Evolutionary conservation across 2,113 vertebrate species (phyloP), one percentile per base, ranked within the genome.

Genomic region (Alectura lathami): DNA sequence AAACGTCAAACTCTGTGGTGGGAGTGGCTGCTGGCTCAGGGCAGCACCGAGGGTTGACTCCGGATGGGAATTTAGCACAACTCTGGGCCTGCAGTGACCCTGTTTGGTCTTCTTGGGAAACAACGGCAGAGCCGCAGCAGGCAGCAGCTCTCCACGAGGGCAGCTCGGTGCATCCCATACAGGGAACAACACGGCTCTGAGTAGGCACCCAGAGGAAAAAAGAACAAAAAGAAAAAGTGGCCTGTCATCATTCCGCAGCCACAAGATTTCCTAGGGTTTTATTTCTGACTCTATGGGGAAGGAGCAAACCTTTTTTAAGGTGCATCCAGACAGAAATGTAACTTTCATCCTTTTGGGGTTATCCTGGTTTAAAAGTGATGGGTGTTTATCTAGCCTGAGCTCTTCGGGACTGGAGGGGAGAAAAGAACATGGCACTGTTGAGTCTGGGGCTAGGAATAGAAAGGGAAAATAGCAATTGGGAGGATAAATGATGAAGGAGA

Each of bases 401-500:
- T 85, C 45, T 50, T 34, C 6, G 20, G 34, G 34, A 24, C 67
- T 60, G 40, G 73, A 47, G 29, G 79, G 85, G 36, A 93, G 36
- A 78, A 63, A 79, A 66, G 73, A 86, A 45, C 15, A 22, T 54
- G 16, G 16, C 3, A 38, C 73, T 82, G 54, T 34, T 22, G 83
- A 93, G 74, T 63, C 75, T 47, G 38, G 45, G 74, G 88, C 59
- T 72, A 75, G 69, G 27, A 30, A 86, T 62, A 70, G 63, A 89
- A 93, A 87, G 43, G 59, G 82, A 68, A 80, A 80, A 87, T 94
- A 95, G 87, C 91, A 87, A 63, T 36, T 76, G 95, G 86, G 94
- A 96, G 77, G 45, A 76, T 86, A 96, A 96, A 79, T 81, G 88
- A 73, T 85, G 50, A 92, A 96, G 92, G 93, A 77, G 95, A 72